Base-by-base conservation (phyloP, 2,888 invertebrate genomes). In the Biston betularia region DNA sequence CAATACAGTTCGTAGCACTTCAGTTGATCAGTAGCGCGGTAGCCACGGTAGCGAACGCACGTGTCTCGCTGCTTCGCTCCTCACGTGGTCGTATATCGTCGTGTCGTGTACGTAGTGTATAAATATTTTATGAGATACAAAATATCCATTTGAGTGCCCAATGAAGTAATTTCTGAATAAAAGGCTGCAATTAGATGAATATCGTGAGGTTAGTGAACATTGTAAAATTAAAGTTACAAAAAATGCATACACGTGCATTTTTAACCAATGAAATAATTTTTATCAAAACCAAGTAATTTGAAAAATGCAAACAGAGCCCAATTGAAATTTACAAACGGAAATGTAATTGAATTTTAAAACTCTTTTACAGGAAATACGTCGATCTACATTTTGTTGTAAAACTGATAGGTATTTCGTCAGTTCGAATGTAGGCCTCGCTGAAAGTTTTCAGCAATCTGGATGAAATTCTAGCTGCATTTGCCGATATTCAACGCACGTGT, bases 1-100 rank as follows among this genome's bases (percentile, higher is more conserved):
- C 87, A 87, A 79, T 81, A 68, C 68, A 69, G 65, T 62, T 66
- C 48, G 45, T 24, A 11, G 33, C 76, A 84, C 75, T 83, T 76
- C 75, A 77, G 77, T 76, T 84, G 69, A 85, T 84, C 84, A 92
- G 93, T 93, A 84, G 78, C 89, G 89, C 88, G 88, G 79, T 82
- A 82, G 77, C 78, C 85, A 85, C 81, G 82, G 80, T 72, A 78
- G 82, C 81, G 71, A 82, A 75, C 83, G 86, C 83, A 86, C 85
- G 91, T 85, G 74, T 75, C 61, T 57, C 44, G 54, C 63, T n/a
- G 65, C 46, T 60, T 54, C 58, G 45, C 55, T 33, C 53, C 40
- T 58, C 69, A 67, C 65, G 72, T 62, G 70, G 69, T 69, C 67
- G 55, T 70, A 62, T 63, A 63, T 65, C 69, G 68, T 70, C 72